Evolutionary conservation across 2,113 vertebrate species (phyloP).

Genomic region (Pao palembangensis): DNA sequence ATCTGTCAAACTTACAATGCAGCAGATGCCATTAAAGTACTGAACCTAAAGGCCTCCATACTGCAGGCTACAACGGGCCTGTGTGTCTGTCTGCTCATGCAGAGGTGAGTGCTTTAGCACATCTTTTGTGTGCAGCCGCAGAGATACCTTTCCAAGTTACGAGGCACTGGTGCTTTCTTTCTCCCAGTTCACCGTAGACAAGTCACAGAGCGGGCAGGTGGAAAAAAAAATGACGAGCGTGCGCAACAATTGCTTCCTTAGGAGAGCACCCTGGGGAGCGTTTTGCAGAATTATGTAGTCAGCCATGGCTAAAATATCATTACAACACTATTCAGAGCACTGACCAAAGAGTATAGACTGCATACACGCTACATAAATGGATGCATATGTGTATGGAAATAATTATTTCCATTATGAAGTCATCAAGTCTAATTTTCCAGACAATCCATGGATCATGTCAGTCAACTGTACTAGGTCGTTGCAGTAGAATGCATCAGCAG

Average conservation of each 20-base stretch:
- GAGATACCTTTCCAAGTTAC: constrained; percentile 51
- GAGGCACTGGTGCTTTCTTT: constrained; percentile 49
- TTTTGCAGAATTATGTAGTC: constrained; percentile 70
- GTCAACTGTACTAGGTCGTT: neutral
- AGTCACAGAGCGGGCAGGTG: constrained; percentile 56
- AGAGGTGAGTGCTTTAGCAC: constrained; percentile 37
- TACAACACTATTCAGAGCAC: constrained; percentile 49
- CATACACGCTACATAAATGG: constrained; percentile 6
- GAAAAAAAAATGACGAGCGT: constrained; percentile 67
- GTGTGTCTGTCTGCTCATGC: constrained; percentile 32
- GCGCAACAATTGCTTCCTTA: constrained; percentile 62
- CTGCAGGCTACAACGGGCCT: constrained; percentile 8
- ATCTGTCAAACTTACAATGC: neutral
- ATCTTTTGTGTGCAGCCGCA: constrained; percentile 23
- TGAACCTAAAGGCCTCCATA: constrained; percentile 8
- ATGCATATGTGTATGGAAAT: neutral
- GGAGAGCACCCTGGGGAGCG: constrained; percentile 56
- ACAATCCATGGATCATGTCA: neutral
- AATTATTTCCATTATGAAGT: constrained; percentile 17
- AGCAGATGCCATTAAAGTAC: neutral
- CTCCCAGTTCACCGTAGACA: constrained; percentile 53
- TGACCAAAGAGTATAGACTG: constrained; percentile 20
- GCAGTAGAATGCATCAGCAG: too few relatives aligned
- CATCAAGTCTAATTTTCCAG: neutral
- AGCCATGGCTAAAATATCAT: constrained; percentile 72